Evolutionary conservation across 2,797 vertebrate species (phyloP).

Genomic region (Neosalanx taihuensis): DNA sequence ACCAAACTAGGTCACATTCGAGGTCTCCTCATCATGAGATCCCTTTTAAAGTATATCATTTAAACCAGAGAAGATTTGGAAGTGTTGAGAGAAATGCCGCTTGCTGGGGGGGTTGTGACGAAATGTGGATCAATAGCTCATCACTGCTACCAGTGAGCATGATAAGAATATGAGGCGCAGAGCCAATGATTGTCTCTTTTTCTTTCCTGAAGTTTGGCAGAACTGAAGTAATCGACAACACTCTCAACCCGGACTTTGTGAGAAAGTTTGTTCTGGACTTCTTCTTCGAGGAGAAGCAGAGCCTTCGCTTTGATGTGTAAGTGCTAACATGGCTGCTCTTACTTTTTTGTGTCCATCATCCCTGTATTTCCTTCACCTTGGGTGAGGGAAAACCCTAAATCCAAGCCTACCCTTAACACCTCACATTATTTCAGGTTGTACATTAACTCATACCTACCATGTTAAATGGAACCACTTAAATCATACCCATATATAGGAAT

Average conservation of each 20-base stretch:
- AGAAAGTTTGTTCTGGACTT: slow-evolving; percentile 91
- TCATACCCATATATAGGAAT: not conserved
- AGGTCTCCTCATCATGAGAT: not conserved
- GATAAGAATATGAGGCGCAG: slow-evolving; percentile 6
- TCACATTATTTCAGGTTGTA: not conserved
- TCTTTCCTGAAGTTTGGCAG: slow-evolving; percentile 77
- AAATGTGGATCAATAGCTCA: slow-evolving; percentile 44
- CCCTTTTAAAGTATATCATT: not conserved
- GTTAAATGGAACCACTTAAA: not conserved
- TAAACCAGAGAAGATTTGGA: slow-evolving; percentile 16
- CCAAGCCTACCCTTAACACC: too few relatives aligned
- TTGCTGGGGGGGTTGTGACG: slow-evolving; percentile 10
- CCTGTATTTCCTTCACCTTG: not conserved
- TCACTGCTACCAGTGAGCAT: slow-evolving; percentile 21
- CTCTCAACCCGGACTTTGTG: slow-evolving; percentile 88
- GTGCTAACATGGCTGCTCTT: slow-evolving; percentile 47
- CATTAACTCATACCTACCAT: not conserved
- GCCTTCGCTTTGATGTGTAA: slow-evolving; percentile 91
- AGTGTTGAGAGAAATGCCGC: slow-evolving; percentile 13
- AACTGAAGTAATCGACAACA: slow-evolving; percentile 91
- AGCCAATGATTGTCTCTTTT: slow-evolving; percentile 7
- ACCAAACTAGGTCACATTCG: not conserved
- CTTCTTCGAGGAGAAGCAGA: slow-evolving; percentile 94
- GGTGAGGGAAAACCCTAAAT: not conserved
- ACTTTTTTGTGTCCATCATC: not conserved